phyloP scores from a whole-genome alignment of 2,888 invertebrate genomes.

The Cosmorhoe ocellata region DNA sequence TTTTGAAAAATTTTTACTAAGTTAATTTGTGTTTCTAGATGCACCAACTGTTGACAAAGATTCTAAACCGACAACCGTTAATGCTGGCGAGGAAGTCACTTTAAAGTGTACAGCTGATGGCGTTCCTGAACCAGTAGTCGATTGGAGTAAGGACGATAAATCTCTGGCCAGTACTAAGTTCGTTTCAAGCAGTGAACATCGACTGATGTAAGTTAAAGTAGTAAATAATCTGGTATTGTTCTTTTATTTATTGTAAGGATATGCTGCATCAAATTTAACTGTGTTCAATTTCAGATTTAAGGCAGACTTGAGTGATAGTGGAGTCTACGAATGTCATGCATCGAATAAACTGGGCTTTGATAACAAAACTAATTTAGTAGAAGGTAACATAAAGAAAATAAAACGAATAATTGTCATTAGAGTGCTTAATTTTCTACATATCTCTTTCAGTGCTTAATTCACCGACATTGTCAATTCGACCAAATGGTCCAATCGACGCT shows the following conservation, averaged over 20 bases:
- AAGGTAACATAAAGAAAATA: too few species aligned
- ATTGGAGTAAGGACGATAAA: slow-evolving; percentile 7
- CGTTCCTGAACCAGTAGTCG: slow-evolving; percentile 4
- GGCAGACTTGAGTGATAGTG: not conserved
- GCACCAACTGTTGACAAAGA: slow-evolving; percentile 4
- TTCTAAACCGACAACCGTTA: not conserved
- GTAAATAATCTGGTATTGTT: too few species aligned
- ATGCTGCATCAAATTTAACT: too few species aligned
- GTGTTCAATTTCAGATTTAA: not conserved
- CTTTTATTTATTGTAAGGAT: too few species aligned
- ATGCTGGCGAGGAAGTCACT: slow-evolving; percentile 1
- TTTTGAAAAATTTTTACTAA: too few species aligned
- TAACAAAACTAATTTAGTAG: slow-evolving; percentile 1
- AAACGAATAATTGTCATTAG: too few species aligned
- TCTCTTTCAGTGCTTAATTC: slow-evolving; percentile 8
- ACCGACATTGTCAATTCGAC: slow-evolving; percentile 3
- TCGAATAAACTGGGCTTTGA: slow-evolving; percentile 6
- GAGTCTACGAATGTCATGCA: not conserved
- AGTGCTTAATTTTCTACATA: too few species aligned
- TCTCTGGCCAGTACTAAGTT: slow-evolving; percentile 1
- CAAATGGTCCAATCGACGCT: slow-evolving; percentile 2
- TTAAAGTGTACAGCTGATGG: slow-evolving; percentile 6
- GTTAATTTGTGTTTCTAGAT: not conserved
- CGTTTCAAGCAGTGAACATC: not conserved
- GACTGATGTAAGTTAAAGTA: slow-evolving; percentile 4